phyloP scores from a whole-genome alignment of 2,113 vertebrate genomes.

The Noturus placidus region DNA sequence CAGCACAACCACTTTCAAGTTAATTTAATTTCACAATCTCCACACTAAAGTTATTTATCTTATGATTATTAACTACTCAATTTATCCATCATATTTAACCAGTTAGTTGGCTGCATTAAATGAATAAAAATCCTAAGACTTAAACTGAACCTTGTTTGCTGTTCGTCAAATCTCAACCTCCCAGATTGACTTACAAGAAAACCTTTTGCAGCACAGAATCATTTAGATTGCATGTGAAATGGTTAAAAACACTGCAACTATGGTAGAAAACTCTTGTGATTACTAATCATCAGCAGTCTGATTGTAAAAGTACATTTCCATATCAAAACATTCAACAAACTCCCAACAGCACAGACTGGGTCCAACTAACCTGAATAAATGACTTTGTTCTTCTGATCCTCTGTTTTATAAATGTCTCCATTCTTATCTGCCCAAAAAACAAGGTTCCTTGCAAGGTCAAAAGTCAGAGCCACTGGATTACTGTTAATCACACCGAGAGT shows the following conservation, averaged over 20 bases:
- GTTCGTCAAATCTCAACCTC: no score
- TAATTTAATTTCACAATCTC: not conserved
- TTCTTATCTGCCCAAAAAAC: slow-evolving; percentile 82
- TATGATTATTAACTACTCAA: no score
- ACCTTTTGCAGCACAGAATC: no score
- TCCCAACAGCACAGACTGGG: no score
- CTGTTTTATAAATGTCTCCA: slow-evolving; percentile 69
- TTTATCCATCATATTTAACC: not conserved
- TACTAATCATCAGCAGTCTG: no score
- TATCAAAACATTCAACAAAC: not conserved
- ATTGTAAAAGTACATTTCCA: not conserved
- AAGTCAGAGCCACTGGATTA: slow-evolving; percentile 69
- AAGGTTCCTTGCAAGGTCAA: slow-evolving; percentile 69
- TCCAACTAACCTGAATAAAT: slow-evolving; percentile 74
- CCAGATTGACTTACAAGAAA: no score
- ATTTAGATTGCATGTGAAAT: no score
- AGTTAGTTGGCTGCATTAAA: not conserved
- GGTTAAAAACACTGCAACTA: no score
- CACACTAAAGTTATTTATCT: no score
- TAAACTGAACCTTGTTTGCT: no score
- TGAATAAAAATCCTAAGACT: not conserved
- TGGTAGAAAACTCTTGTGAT: no score
- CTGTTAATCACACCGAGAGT: slow-evolving; percentile 60
- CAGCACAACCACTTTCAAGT: not conserved
- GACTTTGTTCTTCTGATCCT: slow-evolving; percentile 57